Evolutionary conservation across 1,140 invertebrate species (phyloP).

Genomic region (Gonioctena quinquepunctata): DNA sequence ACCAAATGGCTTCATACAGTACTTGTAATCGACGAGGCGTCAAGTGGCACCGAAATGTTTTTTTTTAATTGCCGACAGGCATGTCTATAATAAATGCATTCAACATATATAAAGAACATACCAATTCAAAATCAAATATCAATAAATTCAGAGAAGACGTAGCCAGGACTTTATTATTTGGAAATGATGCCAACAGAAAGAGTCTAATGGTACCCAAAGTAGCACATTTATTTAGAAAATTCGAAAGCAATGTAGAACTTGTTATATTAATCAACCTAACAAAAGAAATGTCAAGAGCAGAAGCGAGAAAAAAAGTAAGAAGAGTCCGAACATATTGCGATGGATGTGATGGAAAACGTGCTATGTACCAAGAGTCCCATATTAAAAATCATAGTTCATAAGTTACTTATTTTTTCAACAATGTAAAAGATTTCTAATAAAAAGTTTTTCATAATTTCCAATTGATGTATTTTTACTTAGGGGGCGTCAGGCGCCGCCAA

Average conservation of each 20-base stretch:
- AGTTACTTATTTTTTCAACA: no score
- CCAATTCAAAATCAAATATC: background rate
- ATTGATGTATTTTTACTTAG: no score
- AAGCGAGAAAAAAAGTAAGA: background rate
- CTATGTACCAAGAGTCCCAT: no score
- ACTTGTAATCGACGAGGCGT: background rate
- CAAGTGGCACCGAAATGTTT: background rate
- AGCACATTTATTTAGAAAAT: background rate
- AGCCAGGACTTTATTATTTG: background rate
- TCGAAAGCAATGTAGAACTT: background rate
- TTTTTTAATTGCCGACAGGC: background rate
- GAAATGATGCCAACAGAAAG: background rate
- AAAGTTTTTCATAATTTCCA: no score
- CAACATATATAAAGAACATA: no score
- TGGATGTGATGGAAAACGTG: slow-evolving; percentile 7
- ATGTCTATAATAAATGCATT: background rate
- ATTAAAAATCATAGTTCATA: no score
- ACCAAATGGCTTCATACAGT: background rate
- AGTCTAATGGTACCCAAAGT: background rate
- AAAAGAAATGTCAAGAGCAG: background rate
- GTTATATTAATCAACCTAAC: background rate
- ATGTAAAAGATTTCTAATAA: no score
- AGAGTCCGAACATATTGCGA: background rate
- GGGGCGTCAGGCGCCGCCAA: no score
- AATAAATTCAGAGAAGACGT: background rate